Percentiles rank a stretch among this genome's conserved stretches.
phyloP scores from a whole-genome alignment of 2,888 invertebrate genomes.

The Zhengitettix transpicula region DNA sequence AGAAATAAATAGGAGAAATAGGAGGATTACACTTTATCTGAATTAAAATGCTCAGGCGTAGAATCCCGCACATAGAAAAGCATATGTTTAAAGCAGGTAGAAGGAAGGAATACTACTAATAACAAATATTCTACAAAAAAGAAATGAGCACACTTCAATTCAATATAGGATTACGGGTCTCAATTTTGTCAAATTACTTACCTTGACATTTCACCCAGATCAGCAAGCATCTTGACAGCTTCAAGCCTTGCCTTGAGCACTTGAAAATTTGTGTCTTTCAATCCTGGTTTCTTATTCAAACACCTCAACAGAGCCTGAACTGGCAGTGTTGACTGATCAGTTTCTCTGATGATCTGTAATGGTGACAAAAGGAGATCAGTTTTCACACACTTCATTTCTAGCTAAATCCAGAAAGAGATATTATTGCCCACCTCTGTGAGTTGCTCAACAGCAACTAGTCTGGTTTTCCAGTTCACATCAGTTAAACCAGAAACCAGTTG shows the following conservation, averaged over 20 bases:
- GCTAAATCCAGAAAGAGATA: neutral
- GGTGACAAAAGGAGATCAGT: neutral
- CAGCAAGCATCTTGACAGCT: conserved; percentile 57
- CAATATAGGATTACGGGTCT: neutral
- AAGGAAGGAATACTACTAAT: no score
- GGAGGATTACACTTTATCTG: no score
- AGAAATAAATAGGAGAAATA: no score
- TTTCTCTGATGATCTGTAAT: conserved; percentile 34
- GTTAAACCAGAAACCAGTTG: conserved; percentile 48
- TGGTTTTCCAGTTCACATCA: conserved; percentile 73
- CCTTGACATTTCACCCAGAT: conserved; percentile 34
- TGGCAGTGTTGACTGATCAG: conserved; percentile 44
- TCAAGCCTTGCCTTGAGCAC: conserved; percentile 71
- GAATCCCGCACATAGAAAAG: no score
- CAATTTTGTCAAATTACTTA: neutral
- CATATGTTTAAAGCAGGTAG: no score
- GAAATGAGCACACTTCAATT: no score
- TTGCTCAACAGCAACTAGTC: conserved; percentile 59
- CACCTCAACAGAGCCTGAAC: conserved; percentile 60
- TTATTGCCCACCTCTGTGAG: conserved; percentile 31
- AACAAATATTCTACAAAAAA: neutral
- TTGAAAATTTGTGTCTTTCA: conserved; percentile 80
- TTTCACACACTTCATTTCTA: neutral
- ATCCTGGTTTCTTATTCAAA: conserved; percentile 67
- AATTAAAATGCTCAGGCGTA: no score